phyloP scores from a whole-genome alignment of 2,113 vertebrate genomes.

The Oenanthe oenanthe region DNA sequence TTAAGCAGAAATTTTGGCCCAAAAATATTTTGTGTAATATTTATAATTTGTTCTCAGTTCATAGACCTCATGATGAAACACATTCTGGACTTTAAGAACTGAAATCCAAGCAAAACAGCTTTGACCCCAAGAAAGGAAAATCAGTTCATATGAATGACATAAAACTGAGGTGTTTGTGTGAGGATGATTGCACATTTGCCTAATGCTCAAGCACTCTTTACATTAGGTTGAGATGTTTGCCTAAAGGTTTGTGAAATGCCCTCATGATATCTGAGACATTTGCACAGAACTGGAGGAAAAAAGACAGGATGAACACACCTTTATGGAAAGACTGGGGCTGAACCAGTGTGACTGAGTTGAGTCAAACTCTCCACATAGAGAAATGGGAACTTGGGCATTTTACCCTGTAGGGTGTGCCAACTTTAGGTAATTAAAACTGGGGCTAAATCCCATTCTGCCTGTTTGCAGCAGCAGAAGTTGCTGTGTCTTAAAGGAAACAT shows the following conservation, averaged over 20 bases:
- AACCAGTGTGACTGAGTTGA: neutral
- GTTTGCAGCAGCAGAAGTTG: neutral
- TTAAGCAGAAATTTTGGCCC: neutral
- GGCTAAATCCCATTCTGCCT: neutral
- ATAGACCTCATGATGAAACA: neutral
- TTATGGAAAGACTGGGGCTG: neutral
- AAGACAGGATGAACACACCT: fast-evolving
- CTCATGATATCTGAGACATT: neutral
- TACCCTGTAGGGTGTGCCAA: neutral
- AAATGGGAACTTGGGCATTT: neutral
- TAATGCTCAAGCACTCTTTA: neutral
- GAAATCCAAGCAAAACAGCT: neutral
- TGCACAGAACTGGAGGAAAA: neutral
- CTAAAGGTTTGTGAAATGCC: neutral
- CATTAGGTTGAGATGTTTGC: neutral
- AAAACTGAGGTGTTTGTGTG: neutral
- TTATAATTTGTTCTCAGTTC: neutral
- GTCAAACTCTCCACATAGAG: neutral
- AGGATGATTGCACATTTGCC: neutral
- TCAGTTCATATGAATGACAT: neutral
- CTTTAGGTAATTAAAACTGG: neutral
- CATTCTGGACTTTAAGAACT: neutral
- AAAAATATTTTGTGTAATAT: neutral
- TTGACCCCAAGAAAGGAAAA: neutral
- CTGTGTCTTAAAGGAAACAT: neutral